Conservation (phyloP, 2,797 vertebrate genomes). For the Malacoctenus gilli region DNA sequence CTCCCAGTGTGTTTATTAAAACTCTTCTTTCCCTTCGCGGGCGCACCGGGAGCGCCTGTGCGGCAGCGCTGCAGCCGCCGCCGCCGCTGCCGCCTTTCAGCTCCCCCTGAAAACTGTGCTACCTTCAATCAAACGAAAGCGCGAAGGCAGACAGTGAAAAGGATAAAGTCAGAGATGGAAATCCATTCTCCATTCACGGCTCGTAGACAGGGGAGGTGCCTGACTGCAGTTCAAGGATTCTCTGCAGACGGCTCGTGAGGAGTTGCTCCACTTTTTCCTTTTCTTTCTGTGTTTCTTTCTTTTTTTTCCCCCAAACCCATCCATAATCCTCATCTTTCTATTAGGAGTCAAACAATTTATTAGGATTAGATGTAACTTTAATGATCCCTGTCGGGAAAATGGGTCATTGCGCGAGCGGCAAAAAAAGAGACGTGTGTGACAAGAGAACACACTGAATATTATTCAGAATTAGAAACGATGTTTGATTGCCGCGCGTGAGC, state of each 20-base stretch:
- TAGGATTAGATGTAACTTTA: slow-evolving; percentile 73
- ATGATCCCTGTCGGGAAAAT: slow-evolving; percentile 67
- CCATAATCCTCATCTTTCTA: slow-evolving; percentile 63
- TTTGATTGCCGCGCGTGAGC: slow-evolving; percentile 5
- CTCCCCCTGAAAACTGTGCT: slow-evolving; percentile 60
- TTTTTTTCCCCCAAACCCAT: slow-evolving; percentile 14
- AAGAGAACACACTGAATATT: slow-evolving; percentile 33
- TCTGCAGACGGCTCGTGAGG: slow-evolving; percentile 54
- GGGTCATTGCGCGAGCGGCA: slow-evolving; percentile 53
- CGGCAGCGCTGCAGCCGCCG: slow-evolving; percentile 49
- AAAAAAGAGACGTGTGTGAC: slow-evolving; percentile 12
- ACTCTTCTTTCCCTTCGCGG: slow-evolving; percentile 44
- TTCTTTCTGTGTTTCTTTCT: no score
- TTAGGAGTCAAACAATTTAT: slow-evolving; percentile 67
- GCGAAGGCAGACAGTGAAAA: slow-evolving; percentile 68
- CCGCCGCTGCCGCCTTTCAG: slow-evolving; percentile 48
- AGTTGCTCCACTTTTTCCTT: slow-evolving; percentile 62
- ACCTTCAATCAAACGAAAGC: slow-evolving; percentile 71
- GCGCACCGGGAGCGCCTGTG: slow-evolving; percentile 42
- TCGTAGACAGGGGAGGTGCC: slow-evolving; percentile 58
- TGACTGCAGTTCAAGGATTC: slow-evolving; percentile 63
- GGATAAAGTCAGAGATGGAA: slow-evolving; percentile 68
- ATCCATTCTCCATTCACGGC: slow-evolving; percentile 61
- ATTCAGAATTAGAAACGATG: slow-evolving; percentile 27
- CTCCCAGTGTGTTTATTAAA: slow-evolving; percentile 67